These are phyloP conservation scores for Ceratoteleas bidentatus DNA, from an alignment of 1,140 invertebrate species.

Conservation along the genomic window DNA sequence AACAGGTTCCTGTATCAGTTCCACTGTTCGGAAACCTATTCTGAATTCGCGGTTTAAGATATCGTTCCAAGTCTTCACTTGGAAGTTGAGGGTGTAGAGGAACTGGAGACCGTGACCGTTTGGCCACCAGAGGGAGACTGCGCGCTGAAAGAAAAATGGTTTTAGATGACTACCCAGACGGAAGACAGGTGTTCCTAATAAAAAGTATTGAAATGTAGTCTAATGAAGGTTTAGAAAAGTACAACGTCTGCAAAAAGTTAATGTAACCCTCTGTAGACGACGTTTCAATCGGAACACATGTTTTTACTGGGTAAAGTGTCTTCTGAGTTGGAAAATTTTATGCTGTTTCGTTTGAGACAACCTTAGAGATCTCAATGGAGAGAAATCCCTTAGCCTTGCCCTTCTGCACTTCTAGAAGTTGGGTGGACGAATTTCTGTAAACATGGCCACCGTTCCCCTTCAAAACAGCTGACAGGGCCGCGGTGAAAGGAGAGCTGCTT, in stretches of 20 bases:
- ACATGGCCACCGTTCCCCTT: slow-evolving; percentile 19
- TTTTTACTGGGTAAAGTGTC: too few species aligned
- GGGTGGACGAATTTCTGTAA: slow-evolving; percentile 28
- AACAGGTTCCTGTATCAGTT: slow-evolving; percentile 87
- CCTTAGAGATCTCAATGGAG: slow-evolving; percentile 72
- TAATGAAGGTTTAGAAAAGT: too few species aligned
- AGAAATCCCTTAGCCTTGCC: slow-evolving; percentile 78
- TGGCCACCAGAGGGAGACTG: slow-evolving; percentile 93
- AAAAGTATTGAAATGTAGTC: too few species aligned
- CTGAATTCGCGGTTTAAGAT: slow-evolving; percentile 70
- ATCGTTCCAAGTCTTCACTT: slow-evolving; percentile 74
- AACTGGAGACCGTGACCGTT: slow-evolving; percentile 93
- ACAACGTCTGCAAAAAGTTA: too few species aligned
- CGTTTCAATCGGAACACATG: too few species aligned
- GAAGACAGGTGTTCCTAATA: too few species aligned
- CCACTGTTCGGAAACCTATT: slow-evolving; percentile 94
- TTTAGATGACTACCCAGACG: too few species aligned
- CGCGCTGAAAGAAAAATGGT: slow-evolving; percentile 71
- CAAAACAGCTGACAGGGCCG: slow-evolving; percentile 30
- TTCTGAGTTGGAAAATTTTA: neutral
- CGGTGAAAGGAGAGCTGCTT: slow-evolving; percentile 11
- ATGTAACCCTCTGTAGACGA: too few species aligned
- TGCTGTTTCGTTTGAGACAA: slow-evolving; percentile 44
- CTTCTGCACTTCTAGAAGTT: slow-evolving; percentile 58
- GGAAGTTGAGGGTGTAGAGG: slow-evolving; percentile 87